Percentiles rank a stretch among this genome's conserved stretches.
These are phyloP conservation scores for Apteryx owenii DNA, from an alignment of 2,113 vertebrate species.

Conservation along the genomic window DNA sequence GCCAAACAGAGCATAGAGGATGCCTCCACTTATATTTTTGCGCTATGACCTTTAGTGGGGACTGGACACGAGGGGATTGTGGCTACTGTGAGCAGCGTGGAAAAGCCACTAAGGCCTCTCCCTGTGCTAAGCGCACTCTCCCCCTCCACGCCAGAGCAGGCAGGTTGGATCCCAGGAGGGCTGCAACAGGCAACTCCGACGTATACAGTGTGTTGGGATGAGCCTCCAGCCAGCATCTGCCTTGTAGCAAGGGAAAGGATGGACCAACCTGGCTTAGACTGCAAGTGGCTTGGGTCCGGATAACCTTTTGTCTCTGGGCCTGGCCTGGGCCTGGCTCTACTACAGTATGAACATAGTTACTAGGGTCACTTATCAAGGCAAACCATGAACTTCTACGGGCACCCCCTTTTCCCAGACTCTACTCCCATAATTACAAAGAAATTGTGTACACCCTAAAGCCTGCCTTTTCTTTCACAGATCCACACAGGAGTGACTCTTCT, in stretches of 20 bases:
- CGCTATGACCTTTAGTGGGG: not conserved
- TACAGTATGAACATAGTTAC: not conserved
- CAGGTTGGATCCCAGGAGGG: not conserved
- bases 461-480: not conserved
- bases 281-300: not conserved
- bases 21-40: not conserved
- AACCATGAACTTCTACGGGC: not conserved
- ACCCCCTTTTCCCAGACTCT: not conserved
- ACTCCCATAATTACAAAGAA: not conserved
- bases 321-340: not conserved
- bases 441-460: not conserved
- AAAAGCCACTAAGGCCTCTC: not conserved
- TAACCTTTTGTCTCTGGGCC: not conserved
- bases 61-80: accelerated
- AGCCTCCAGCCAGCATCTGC: not conserved
- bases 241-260: not conserved
- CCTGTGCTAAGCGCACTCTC: accelerated
- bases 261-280: not conserved
- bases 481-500: not conserved
- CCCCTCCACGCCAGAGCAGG: not conserved
- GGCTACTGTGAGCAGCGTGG: not conserved
- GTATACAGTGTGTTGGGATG: not conserved
- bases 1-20: not conserved
- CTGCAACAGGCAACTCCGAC: not conserved
- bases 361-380: not conserved